phyloP scores from a whole-genome alignment of 2,113 vertebrate genomes.

The Carassius gibelio region DNA sequence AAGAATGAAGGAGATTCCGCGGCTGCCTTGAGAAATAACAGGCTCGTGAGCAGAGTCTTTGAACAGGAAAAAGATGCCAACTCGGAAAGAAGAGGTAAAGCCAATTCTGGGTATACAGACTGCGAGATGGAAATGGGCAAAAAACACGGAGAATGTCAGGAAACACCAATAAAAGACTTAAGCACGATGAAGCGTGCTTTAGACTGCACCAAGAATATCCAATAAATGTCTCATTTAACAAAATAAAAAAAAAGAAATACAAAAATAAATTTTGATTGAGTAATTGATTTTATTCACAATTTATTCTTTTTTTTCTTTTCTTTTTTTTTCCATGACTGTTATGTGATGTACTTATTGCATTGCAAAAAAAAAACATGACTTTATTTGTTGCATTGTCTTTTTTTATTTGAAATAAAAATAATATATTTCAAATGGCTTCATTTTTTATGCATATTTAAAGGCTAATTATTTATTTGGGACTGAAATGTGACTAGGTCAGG shows the following conservation, averaged over 20 bases:
- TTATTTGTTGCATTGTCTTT: not conserved
- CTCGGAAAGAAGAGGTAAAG: not conserved
- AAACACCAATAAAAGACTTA: not conserved
- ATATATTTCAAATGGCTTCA: not conserved
- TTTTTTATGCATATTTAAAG: not conserved
- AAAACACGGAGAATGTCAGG: not conserved
- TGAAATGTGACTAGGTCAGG: not conserved
- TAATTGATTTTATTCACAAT: no score
- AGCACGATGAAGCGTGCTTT: not conserved
- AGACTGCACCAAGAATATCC: not conserved
- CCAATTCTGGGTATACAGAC: not conserved
- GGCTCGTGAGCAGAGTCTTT: not conserved
- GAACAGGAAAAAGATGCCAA: not conserved
- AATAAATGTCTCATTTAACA: not conserved
- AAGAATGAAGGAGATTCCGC: not conserved
- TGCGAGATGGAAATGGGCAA: not conserved
- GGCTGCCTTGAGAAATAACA: slow-evolving; percentile 24
- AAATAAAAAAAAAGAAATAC: not conserved
- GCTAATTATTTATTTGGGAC: not conserved
- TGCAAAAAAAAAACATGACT: not conserved
- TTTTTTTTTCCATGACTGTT: not conserved
- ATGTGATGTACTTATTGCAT: not conserved
- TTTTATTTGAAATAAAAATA: no score
- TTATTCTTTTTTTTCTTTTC: not conserved
- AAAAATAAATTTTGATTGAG: not conserved